These are phyloP conservation scores for Brachionus calyciflorus DNA, from an alignment of 1,140 invertebrate species.

Conservation along the genomic window DNA sequence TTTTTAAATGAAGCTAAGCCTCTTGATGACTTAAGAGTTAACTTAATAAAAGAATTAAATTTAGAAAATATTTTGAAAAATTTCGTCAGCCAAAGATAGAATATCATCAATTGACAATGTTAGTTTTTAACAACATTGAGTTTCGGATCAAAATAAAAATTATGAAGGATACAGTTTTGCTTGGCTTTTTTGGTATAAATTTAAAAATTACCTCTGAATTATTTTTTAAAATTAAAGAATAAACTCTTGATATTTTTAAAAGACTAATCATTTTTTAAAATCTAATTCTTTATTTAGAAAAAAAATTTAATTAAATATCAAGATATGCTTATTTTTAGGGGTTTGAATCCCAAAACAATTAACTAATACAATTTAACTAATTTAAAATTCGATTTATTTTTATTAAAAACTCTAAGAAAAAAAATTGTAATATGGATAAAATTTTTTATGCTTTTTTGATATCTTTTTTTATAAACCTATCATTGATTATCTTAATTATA, in stretches of 20 bases:
- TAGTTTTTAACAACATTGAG: no score
- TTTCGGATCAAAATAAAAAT: no score
- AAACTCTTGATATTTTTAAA: not conserved
- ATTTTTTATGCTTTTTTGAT: not conserved
- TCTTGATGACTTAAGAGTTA: not conserved
- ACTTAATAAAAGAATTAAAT: not conserved
- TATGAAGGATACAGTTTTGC: no score
- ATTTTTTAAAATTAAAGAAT: no score
- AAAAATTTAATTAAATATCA: not conserved
- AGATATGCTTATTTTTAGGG: not conserved
- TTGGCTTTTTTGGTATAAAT: no score
- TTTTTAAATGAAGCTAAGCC: slow-evolving; percentile 7
- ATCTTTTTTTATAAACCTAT: not conserved
- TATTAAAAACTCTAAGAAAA: no score
- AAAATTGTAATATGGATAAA: not conserved
- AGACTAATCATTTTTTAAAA: slow-evolving; percentile 20
- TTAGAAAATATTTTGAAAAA: no score
- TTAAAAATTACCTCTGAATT: no score
- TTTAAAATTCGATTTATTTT: no score
- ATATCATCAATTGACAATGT: no score
- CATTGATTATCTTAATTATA: slow-evolving; percentile 5
- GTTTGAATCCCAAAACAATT: slow-evolving; percentile 31
- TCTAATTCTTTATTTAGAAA: not conserved
- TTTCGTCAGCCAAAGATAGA: no score
- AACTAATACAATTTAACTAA: no score